Evolutionary conservation across 2,113 vertebrate species (phyloP), one percentile per base, ranked within the genome.

Genomic region (Clinocottus analis): DNA sequence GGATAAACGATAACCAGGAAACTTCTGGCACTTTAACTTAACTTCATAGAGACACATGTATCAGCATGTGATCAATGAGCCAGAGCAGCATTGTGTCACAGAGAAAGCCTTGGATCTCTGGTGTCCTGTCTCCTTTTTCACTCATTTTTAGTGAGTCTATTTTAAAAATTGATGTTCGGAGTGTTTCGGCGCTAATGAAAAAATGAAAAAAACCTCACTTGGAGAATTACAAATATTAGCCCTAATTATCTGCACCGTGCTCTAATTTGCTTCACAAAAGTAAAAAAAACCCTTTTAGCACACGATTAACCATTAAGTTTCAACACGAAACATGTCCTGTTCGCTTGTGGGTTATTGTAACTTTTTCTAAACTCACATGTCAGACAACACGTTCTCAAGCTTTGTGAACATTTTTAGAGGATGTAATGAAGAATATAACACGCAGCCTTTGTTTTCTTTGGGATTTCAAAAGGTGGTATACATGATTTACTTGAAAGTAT

Each of bases 151-250:
- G 29, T 37, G 35, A 71, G 64, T 75, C 65, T 49, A 8, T 69
- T 67, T 45, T 58, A 59, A 63, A 51, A 76, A 43, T 25, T 17
- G 16, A 55, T 73, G 66, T 79, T 58, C 79, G 60, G 67, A 58
- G 43, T 12, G 27, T 77, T 83, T 73, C 29, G 66, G 59, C 43
- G 37, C 59, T 75, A 47, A 88, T 88, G 76, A 80, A 80, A 70
- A 80, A 68, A 21, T 21, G 21, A 84, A 82, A 81, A n/a, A 13
- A 84, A 79, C 55, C 55, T 61, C 53, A 41, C 82, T 51, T 56
- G 4, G 77, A 87, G 84, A 76, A 79, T 89, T 87, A 58, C 71
- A 80, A 79, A 86, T 82, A 83, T 82, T 70, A 82, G 25, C 72
- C 64, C n/a, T 60, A 80, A 87, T 90, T 76, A 85, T 84, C 78